Base-by-base conservation (phyloP, 1,140 invertebrate species). In the Glossosoma conforme region DNA sequence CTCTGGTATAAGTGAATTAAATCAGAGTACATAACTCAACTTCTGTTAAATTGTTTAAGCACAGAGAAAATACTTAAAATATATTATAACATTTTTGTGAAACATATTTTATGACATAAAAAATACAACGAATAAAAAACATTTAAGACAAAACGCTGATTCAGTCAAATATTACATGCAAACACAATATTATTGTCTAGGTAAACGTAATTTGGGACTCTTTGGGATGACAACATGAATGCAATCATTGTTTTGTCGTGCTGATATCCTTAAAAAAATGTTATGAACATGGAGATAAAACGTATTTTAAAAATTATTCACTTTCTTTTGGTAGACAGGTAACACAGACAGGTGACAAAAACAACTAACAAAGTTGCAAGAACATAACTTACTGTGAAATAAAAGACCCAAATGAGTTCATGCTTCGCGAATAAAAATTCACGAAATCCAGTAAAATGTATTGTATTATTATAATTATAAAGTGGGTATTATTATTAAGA, bases 151-250 rank as follows among this genome's bases (percentile, higher is more conserved):
- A 48, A 46, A 46, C 41, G 38, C 43, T 37, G 30, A 53, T 37
- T 47, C 33, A 20, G 51, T 48, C 35, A 56, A 25, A 49, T 44
- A 49, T 53, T 47, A 49, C 55, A 57, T 57, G 55, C 55, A 57
- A 56, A 57, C 55, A 57, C 55, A 57, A n/a, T n/a, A n/a, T n/a
- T n/a, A n/a, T n/a, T n/a, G n/a, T 57, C 18, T 53, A 49, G 40
- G 54, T 40, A 46, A 51, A 52, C 50, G 38, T 20, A 46, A 52
- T 48, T 36, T 44, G 42, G 49, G 41, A 53, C 42, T 49, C 25
- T 20, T 51, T 51, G 25, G 40, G 41, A 25, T 50, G 50, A 57
- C 50, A 48, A 25, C 55, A 57, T 57, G 55, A 57, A 53, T 53
- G 55, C 44, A 52, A 53, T 57, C 55, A 57, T 57, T 50, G 30